Percentiles rank a stretch among this genome's conserved stretches.
Conservation (phyloP, 37 sponge, comb jelly and placozoan species). For the Petrosia ficiformis region DNA sequence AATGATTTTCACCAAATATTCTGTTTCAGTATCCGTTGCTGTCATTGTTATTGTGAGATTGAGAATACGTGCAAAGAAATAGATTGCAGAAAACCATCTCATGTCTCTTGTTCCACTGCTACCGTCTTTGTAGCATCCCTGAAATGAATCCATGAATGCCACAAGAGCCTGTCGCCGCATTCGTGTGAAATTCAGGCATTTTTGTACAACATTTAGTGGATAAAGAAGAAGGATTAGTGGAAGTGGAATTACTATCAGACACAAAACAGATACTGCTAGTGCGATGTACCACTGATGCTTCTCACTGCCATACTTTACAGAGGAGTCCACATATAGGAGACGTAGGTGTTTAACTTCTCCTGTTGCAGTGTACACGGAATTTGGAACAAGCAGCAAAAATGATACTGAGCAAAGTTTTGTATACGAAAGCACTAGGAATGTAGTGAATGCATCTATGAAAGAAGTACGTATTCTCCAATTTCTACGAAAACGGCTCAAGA, state of each 20-base stretch:
- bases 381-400: slow-evolving; percentile 11
- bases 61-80: slow-evolving; percentile 37
- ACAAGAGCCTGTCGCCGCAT: slow-evolving; percentile 5
- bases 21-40: neutral
- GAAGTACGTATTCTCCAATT: slow-evolving; percentile 44
- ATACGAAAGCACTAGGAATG: slow-evolving; percentile 43
- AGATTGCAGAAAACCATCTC: slow-evolving; percentile 39
- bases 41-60: neutral
- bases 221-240: slow-evolving; percentile 38
- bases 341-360: neutral
- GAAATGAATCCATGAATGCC: slow-evolving; percentile 46
- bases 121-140: slow-evolving; percentile 45
- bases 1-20: neutral
- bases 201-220: slow-evolving; percentile 24
- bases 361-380: neutral
- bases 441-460: slow-evolving; percentile 48
- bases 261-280: slow-evolving; percentile 13
- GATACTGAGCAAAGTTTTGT: slow-evolving; percentile 29
- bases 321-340: slow-evolving; percentile 24
- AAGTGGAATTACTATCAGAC: slow-evolving; percentile 22
- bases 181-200: neutral
- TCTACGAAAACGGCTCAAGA: slow-evolving; percentile 21
- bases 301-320: neutral
- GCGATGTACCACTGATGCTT: slow-evolving; percentile 16
- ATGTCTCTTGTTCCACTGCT: slow-evolving; percentile 21